A percentile compares a stretch with the other conserved stretches of the same genome.
Conservation (phyloP, 92 coral and sea anemone genomes). For the Blastomussa wellsi region DNA sequence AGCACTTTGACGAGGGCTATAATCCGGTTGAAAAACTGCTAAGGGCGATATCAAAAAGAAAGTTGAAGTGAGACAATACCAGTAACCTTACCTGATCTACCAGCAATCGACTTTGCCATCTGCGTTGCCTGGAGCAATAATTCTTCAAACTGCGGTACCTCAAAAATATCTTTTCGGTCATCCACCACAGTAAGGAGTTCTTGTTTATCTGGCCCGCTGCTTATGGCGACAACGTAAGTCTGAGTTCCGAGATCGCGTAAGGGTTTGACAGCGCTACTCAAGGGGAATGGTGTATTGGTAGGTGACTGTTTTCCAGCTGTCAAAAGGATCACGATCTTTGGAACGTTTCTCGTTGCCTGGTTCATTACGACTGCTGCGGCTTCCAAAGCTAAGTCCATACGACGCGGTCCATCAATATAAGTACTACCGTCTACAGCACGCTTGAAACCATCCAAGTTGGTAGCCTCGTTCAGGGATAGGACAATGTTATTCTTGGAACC, state of each 20-base stretch:
- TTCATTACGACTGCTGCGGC: conserved; percentile 51
- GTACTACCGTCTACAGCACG: conserved; percentile 55
- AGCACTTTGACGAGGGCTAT: too few relatives aligned
- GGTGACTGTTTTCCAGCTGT: conserved; percentile 67
- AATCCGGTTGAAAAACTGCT: background rate
- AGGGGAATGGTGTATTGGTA: background rate
- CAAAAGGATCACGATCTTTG: conserved; percentile 71
- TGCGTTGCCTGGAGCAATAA: conserved; percentile 4
- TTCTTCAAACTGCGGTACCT: conserved; percentile 31
- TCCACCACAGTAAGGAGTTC: conserved; percentile 63
- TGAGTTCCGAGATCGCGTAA: conserved; percentile 52
- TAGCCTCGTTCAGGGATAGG: conserved; percentile 48
- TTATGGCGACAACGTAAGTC: conserved; percentile 71
- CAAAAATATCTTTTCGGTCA: conserved; percentile 35
- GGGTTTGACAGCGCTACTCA: conserved; percentile 52
- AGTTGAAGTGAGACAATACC: background rate
- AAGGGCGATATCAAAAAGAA: background rate
- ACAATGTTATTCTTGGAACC: conserved; percentile 52
- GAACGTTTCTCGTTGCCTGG: conserved; percentile 54
- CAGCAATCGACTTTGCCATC: conserved; percentile 35
- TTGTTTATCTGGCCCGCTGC: conserved; percentile 52
- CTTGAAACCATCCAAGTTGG: conserved; percentile 37
- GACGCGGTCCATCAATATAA: conserved; percentile 62
- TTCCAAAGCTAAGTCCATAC: conserved; percentile 71
- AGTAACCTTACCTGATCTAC: conserved; percentile 28